Evolutionary conservation across 2,888 invertebrate species (phyloP).

Genomic region (Ferrisia virgata): DNA sequence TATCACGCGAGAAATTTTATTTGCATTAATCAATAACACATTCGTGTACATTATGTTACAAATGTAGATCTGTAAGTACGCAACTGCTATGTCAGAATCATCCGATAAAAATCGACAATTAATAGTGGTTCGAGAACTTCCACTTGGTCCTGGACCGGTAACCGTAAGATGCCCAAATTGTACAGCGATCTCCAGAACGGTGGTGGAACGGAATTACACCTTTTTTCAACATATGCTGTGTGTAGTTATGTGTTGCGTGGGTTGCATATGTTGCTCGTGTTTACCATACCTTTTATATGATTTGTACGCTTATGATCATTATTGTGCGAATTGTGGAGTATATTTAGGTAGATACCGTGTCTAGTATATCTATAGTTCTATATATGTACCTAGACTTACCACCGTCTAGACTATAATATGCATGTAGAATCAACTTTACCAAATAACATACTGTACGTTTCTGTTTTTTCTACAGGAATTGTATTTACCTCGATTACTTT

Average conservation of each 20-base stretch:
- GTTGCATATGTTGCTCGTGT: neutral
- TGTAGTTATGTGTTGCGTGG: neutral
- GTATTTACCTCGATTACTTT: no score
- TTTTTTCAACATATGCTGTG: neutral
- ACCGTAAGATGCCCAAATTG: neutral
- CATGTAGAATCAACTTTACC: no score
- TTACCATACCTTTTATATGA: neutral
- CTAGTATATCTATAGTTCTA: no score
- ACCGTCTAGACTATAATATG: no score
- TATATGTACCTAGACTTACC: no score
- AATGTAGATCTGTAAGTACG: no score
- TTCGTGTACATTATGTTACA: no score
- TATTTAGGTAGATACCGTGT: neutral
- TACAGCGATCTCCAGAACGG: neutral
- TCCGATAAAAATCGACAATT: neutral
- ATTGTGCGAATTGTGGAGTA: neutral
- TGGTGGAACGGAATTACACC: neutral
- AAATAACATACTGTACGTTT: no score
- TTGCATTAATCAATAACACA: no score
- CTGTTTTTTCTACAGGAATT: no score
- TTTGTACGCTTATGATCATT: neutral
- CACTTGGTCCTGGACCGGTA: neutral
- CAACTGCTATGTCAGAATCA: neutral
- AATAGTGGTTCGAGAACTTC: neutral
- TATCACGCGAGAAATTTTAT: no score